Evolutionary conservation across 2,113 vertebrate species (phyloP), one percentile per base, ranked within the genome.

Genomic region (Synchiropus splendidus): DNA sequence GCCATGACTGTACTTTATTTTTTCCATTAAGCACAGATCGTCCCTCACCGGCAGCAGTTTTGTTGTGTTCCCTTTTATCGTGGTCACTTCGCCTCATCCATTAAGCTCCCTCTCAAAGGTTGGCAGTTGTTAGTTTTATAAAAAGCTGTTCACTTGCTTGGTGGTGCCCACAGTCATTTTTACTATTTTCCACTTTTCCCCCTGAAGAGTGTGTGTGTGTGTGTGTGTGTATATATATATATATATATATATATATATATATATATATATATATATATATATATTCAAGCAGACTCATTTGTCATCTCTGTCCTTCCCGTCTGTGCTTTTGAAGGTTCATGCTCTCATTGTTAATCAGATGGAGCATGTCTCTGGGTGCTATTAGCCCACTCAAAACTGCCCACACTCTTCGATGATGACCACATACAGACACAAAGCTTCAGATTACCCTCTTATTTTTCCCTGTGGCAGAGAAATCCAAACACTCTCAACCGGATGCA

Each of bases 341-440:
- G 31, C 45, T 46, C 33, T 51, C 39, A 30, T 44, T 45, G 44
- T 42, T 60, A 44, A 62, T 69, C 31, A 33, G 35, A 16, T 12
- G 38, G 51, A 57, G 16, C 17, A 27, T 55, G 48, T 68, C 39
- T 57, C 45, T 33, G 48, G 49, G 37, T 54, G 48, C 53, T 58
- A 50, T 67, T 69, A 64, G 44, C 17, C 50, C 62, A 58, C 67
- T 73, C 61, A 48, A 58, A 40, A 18, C 55, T 61, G 43, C 58
- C 70, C 46, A 69, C 72, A 52, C 30, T 16, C 18, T 36, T n/a
- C 40, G 32, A 45, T 44, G 44, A 38, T 47, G 43, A 30, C 42
- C 54, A 31, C 48, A 45, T 5, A 18, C 16, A 52, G 16, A 59
- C 10, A 46, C 3, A 15, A 27, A 44, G 10, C 6, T n/a, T 27